Percentiles rank a stretch among this genome's conserved stretches.
These are phyloP conservation scores for Pithys albifrons DNA, from an alignment of 2,113 vertebrate species.

Conservation along the genomic window DNA sequence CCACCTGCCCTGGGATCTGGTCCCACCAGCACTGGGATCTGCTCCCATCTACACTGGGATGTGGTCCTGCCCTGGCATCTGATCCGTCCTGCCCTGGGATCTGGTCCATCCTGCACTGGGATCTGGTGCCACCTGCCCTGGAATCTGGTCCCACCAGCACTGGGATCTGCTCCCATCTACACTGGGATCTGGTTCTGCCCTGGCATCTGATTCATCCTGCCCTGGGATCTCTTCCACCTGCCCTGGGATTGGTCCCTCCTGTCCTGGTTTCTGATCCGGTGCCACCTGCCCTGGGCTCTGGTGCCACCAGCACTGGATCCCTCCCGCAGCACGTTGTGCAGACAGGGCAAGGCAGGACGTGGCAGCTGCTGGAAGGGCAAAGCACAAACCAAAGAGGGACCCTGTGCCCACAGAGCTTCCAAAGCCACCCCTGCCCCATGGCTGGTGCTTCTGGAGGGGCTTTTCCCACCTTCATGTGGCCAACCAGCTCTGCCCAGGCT, in stretches of 20 bases:
- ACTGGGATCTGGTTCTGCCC: too few species aligned
- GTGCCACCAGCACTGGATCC: not conserved
- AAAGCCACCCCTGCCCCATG: fast-evolving
- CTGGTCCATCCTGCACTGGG: too few species aligned
- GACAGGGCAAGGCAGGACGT: not conserved
- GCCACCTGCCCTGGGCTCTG: not conserved
- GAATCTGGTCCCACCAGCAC: not conserved
- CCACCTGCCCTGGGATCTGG: not conserved
- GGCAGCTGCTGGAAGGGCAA: not conserved
- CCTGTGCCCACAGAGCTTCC: not conserved
- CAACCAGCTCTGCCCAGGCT: not conserved
- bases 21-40: not conserved
- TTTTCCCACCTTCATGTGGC: not conserved
- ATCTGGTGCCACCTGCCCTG: not conserved
- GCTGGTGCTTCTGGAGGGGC: not conserved
- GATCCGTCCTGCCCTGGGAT: not conserved
- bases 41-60: not conserved
- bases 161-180: too few species aligned
- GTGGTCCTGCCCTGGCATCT: not conserved
- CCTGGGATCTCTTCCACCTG: not conserved
- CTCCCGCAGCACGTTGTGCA: not conserved
- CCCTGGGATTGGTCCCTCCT: not conserved
- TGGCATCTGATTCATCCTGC: not conserved
- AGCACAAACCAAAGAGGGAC: not conserved
- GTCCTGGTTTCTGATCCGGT: not conserved